Base-by-base conservation (phyloP, 92 coral and sea anemone species). In the Epizoanthus fatuus region DNA sequence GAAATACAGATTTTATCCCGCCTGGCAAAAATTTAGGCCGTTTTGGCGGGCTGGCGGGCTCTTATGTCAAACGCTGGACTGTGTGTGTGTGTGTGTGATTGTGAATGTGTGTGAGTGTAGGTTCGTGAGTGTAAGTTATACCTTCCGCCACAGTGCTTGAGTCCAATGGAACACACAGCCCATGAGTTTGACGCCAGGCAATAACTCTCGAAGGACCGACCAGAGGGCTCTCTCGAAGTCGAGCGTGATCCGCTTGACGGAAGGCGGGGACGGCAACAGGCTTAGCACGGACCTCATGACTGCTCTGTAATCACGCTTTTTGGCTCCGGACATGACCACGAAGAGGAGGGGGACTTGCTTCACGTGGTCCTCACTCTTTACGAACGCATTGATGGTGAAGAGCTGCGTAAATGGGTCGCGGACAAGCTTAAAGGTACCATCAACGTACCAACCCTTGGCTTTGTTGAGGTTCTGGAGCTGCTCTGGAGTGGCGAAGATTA, bases 391-490 rank as follows among this genome's bases (percentile, higher is more conserved):
- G 9, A 66, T 3, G 32, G 72, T 32, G 2, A 66, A 1, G n/a
- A 66, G 72, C 14, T 66, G 45, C 5, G 16, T 35, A 47, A 66
- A 66, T 42, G 72, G 53, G 56, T 72, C 16, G 12, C 74, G 49
- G 37, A 3, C 15, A 42, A 71, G 49, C 59, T 71, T 45, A 15
- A 71, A 71, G 1, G 59, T 66, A 66, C 72, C 76, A 7, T 71
- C 76, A 11, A 71, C 59, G 22, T 71, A 71, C 58, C 57, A 71
- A 71, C 76, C 49, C 40, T 47, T 71, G 42, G 76, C 76, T 7
- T 56, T 71, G 6, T 71, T 47, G 15, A 71, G 59, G 35, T 44
- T 54, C 39, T 20, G 75, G 14, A 47, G 47, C 75, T 71, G 75
- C 7, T 71, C 58, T 47, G 57, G 59, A n/a, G 75, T 71, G 40